A percentile compares a stretch with the other conserved stretches of the same genome.
Evolutionary conservation across 2,888 invertebrate species (phyloP).

Genomic region (Chalcosyrphus nemorum): DNA sequence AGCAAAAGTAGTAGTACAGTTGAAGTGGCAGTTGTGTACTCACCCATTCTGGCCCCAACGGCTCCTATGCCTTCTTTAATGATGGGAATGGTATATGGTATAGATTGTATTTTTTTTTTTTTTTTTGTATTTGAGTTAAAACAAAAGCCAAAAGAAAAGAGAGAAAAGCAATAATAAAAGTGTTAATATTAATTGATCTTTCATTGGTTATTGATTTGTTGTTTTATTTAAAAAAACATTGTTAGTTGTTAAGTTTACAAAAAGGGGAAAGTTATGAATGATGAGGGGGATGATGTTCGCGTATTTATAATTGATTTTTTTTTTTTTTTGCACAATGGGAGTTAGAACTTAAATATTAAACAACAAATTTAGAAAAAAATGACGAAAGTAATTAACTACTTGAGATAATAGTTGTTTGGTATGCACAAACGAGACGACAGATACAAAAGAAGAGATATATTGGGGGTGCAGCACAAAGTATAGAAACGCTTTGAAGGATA

Average conservation of each 20-base stretch:
- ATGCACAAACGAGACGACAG: background rate
- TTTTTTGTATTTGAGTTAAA: conserved; percentile 73
- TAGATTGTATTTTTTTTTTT: conserved; percentile 53
- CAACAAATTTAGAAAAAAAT: background rate
- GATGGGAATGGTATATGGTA: conserved; percentile 70
- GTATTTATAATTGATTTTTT: background rate
- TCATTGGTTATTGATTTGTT: conserved; percentile 39
- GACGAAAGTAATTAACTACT: conserved; percentile 1
- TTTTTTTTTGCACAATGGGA: background rate
- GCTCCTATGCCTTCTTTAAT: conserved; percentile 72
- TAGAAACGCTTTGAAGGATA: background rate
- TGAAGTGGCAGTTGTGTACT: conserved; percentile 76
- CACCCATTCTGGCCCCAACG: conserved; percentile 79
- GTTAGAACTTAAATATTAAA: conserved; percentile 8
- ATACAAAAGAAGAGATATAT: background rate
- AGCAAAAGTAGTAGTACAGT: conserved; percentile 49
- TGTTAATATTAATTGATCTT: conserved; percentile 63
- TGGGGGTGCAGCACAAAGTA: too few relatives aligned
- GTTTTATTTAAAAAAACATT: background rate
- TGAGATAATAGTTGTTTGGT: background rate
- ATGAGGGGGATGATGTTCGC: conserved; percentile 29
- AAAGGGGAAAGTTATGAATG: conserved; percentile 30
- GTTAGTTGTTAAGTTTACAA: conserved; percentile 44
- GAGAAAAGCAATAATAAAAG: conserved; percentile 72
- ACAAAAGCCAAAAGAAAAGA: conserved; percentile 76